Conservation (phyloP, 2,888 invertebrate species). For the Theodoxus fluviatilis region DNA sequence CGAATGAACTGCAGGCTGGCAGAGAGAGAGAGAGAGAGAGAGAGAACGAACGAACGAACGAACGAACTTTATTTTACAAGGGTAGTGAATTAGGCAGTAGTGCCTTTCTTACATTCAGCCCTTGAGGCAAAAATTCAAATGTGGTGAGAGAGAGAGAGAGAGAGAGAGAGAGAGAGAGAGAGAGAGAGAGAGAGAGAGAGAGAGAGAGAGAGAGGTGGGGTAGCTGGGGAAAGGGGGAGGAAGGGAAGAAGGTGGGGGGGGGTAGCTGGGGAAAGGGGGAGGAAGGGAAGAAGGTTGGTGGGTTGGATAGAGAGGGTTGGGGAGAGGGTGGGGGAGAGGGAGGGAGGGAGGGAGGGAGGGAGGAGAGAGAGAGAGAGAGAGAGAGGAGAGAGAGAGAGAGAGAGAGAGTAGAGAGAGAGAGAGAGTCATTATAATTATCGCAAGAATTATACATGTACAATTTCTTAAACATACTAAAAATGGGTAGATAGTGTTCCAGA, state of each 20-base stretch:
- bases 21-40: conserved; percentile 18
- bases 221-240: background rate
- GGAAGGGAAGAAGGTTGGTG: background rate
- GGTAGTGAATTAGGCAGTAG: too few species aligned
- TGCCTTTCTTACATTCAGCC: too few species aligned
- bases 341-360: too few species aligned
- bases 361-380: background rate
- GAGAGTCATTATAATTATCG: too few species aligned
- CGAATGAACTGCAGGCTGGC: too few species aligned
- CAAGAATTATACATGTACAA: too few species aligned
- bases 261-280: background rate
- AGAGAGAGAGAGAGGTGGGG: background rate
- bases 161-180: conserved; percentile 20
- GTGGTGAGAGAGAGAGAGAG: too few species aligned
- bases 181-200: conserved; percentile 14
- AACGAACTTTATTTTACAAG: too few species aligned
- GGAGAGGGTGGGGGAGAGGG: background rate
- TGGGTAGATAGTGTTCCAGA: too few species aligned
- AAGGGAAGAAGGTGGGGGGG: background rate
- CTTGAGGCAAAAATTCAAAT: too few species aligned
- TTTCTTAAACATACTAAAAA: too few species aligned
- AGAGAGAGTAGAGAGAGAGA: background rate
- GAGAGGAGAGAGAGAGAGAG: background rate
- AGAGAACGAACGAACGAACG: background rate
- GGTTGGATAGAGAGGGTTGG: too few species aligned